Conservation (phyloP, 2,113 vertebrate genomes). For the Aplodontia rufa region DNA sequence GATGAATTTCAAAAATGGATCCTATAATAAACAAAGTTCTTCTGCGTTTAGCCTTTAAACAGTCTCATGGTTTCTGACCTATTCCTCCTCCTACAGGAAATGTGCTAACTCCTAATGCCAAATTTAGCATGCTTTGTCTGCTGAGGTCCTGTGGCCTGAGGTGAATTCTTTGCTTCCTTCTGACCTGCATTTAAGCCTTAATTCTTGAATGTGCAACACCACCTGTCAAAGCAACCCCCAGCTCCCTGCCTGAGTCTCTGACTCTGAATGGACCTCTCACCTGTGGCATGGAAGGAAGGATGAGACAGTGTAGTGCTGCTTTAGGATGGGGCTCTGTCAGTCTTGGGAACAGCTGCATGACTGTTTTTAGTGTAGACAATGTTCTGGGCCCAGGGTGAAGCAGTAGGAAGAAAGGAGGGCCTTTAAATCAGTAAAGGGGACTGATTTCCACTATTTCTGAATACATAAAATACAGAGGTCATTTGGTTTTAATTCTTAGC, state of each 20-base stretch:
- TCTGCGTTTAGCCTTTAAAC: background rate
- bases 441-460: constrained; percentile 16
- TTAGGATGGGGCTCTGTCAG: accelerated
- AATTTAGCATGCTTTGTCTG: background rate
- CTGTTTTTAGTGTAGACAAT: background rate
- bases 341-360: background rate
- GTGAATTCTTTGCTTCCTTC: background rate
- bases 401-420: background rate
- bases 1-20: background rate
- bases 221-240: background rate
- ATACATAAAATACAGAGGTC: background rate
- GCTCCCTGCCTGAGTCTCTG: background rate
- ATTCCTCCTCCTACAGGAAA: background rate
- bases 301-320: background rate
- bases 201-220: background rate
- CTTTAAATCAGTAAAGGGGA: background rate
- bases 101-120: background rate
- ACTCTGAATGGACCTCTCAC: background rate
- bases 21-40: background rate
- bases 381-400: background rate
- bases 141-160: background rate
- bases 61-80: background rate
- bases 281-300: background rate
- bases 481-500: constrained; percentile 21
- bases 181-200: background rate